A percentile compares a stretch with the other conserved stretches of the same genome.
Conservation (phyloP, 1,140 invertebrate genomes). For the Nasonia longicornis region DNA sequence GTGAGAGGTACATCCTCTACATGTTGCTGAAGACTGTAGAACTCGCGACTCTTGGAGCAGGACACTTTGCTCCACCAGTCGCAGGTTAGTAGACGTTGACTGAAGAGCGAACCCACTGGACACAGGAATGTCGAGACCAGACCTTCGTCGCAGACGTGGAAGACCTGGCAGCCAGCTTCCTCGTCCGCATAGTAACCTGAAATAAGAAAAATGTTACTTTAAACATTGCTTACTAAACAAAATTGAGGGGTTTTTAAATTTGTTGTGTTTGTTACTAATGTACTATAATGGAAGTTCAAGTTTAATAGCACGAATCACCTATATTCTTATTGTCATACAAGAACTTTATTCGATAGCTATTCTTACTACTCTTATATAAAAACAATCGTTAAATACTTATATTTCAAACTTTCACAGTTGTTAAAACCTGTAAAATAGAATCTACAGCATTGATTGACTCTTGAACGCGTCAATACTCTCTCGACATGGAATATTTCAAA, state of each 20-base stretch:
- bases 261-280: neutral
- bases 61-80: slow-evolving; percentile 73
- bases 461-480: neutral
- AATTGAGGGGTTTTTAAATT: no score
- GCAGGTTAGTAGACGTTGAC: slow-evolving; percentile 70
- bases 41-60: slow-evolving; percentile 62
- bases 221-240: neutral
- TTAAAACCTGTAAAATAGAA: neutral
- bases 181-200: slow-evolving; percentile 69
- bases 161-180: slow-evolving; percentile 68
- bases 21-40: slow-evolving; percentile 47
- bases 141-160: slow-evolving; percentile 71
- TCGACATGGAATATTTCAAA: neutral
- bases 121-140: slow-evolving; percentile 70
- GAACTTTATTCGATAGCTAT: no score
- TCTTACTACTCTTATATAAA: neutral
- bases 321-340: no score
- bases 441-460: no score
- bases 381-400: no score
- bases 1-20: neutral
- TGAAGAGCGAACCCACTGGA: slow-evolving; percentile 72
- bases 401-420: no score
- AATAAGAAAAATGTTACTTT: neutral
- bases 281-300: neutral
- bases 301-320: neutral